Evolutionary conservation across 2,113 vertebrate species (phyloP), one percentile per base, ranked within the genome.

Genomic region (Macrotus californicus): DNA sequence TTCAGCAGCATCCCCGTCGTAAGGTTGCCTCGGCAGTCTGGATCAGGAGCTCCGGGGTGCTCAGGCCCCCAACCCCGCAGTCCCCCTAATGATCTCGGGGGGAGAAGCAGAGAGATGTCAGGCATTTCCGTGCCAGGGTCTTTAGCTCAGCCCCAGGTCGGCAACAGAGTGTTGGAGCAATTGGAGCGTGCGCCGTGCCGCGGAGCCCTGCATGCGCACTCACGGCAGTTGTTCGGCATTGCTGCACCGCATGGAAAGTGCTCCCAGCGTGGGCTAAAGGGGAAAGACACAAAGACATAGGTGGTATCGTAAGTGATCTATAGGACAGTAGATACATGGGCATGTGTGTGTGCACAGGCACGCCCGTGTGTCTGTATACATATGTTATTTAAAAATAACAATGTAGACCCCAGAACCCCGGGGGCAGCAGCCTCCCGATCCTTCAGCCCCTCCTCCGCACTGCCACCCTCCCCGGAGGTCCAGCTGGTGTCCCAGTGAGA

Each of bases 181-280:
- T 16, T 15, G 3, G 50, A 16, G 50, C 50, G 50, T 52, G 13
- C 50, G 5, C 50, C 50, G 3, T 16, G 50, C 50, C 10, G 46
- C 46, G 18, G 52, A 52, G 16, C 52, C 15, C 15, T 0, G 0
- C 1, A 1, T 2, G 0, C 3, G 6, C 13, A 0, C 39, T 11
- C 7, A 21, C 13, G 2, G 12, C 11, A 2, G 43, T 1, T 14
- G 19, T 14, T 6, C 10, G 11, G 41, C 14, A 0, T 13, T 10
- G 5, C 24, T 16, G 61, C 6, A 1, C 43, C 36, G 64, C 26
- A 3, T 0, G n/a, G 66, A 21, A 34, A 16, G 76, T 6, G 56
- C 21, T 4, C 22, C 2, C 3, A 43, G 19, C 4, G 2, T 0
- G 11, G 18, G 24, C 7, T 34, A 31, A 7, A 50, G 61, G 43